Evolutionary conservation across 2,797 vertebrate species (phyloP).

Genomic region (Rhynchotus rufescens): DNA sequence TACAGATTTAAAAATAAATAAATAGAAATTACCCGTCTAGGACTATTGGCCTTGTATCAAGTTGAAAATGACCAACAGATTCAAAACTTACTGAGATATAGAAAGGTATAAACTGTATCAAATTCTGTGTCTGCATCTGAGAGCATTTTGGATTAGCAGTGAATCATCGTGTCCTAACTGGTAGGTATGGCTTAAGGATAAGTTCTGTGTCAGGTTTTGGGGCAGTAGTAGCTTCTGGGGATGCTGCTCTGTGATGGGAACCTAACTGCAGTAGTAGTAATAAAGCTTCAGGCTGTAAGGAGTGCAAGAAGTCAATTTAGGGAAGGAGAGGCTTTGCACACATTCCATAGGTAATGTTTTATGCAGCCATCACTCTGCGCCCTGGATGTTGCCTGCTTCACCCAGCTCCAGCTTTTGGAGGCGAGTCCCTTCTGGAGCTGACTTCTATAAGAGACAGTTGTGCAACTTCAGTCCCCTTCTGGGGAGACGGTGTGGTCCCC

Average conservation of each 20-base stretch:
- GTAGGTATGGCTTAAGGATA: background rate
- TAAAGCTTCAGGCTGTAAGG: background rate
- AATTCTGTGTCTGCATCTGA: background rate
- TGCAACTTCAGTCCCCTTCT: background rate
- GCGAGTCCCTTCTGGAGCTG: background rate
- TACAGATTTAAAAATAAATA: background rate
- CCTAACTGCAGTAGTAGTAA: background rate
- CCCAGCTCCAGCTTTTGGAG: background rate
- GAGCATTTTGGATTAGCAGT: background rate
- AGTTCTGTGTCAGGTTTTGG: background rate
- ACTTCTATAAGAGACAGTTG: background rate
- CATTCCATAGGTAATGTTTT: background rate
- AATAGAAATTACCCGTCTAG: background rate
- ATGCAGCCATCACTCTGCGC: background rate
- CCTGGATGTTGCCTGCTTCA: background rate
- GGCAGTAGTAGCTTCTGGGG: background rate
- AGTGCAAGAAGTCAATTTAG: background rate
- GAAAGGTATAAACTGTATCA: background rate
- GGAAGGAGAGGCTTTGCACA: background rate
- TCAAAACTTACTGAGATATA: background rate
- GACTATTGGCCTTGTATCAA: background rate
- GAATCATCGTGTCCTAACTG: background rate
- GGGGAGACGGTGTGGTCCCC: background rate
- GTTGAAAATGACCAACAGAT: background rate
- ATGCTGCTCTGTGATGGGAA: background rate